Evolutionary conservation across 2,113 vertebrate genomes (phyloP).

Genomic region (Ranitomeya imitator): DNA sequence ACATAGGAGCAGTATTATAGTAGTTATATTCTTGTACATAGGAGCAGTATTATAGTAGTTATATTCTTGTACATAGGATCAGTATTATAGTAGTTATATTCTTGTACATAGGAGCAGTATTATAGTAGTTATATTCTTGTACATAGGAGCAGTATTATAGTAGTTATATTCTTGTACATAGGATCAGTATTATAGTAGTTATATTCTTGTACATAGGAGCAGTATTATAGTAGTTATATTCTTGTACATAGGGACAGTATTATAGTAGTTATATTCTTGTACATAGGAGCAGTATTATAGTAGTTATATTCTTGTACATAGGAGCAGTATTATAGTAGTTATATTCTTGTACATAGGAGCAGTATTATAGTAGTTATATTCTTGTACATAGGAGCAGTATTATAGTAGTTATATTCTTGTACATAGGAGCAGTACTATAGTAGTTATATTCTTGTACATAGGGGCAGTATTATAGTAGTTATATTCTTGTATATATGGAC

Average conservation of each 20-base stretch:
- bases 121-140: slow-evolving; percentile 11
- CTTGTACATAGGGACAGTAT: background rate
- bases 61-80: no score
- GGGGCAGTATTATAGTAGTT: background rate
- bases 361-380: background rate
- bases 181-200: background rate
- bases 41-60: background rate
- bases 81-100: no score
- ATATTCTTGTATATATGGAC: no score
- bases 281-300: background rate
- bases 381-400: background rate
- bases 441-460: background rate
- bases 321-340: background rate
- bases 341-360: no score
- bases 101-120: background rate
- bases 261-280: background rate
- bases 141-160: background rate
- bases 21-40: no score
- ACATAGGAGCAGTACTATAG: background rate
- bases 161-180: no score
- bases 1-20: no score
- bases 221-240: background rate
- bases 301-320: background rate
- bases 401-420: background rate
- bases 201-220: no score